These are phyloP conservation scores for Sinelater perroti DNA, from an alignment of 2,888 invertebrate species.

Conservation along the genomic window DNA sequence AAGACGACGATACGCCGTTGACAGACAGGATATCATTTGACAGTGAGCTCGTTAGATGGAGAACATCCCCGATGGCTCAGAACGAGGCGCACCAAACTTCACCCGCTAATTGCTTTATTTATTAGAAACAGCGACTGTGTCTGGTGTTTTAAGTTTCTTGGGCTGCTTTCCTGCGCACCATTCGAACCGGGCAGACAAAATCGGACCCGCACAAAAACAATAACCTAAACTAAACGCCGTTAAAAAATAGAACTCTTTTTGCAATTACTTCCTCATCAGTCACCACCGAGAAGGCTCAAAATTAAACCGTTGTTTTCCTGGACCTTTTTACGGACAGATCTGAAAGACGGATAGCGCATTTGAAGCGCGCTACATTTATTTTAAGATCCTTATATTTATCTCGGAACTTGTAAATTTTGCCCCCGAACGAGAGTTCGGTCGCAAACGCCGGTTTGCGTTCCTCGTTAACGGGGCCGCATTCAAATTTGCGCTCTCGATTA, in stretches of 20 bases:
- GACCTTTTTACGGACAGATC: slow-evolving; percentile 33
- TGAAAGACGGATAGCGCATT: slow-evolving; percentile 37
- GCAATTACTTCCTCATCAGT: slow-evolving; percentile 47
- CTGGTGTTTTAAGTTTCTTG: no score
- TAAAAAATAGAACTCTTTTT: slow-evolving; percentile 30
- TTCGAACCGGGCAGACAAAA: no score
- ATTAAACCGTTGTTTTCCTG: slow-evolving; percentile 45
- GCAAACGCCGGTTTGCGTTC: no score
- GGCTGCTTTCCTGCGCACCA: no score
- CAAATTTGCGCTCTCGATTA: no score
- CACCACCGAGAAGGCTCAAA: slow-evolving; percentile 42
- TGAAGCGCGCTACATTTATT: slow-evolving; percentile 29
- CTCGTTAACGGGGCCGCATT: no score
- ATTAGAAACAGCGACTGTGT: no score
- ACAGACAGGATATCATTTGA: slow-evolving; percentile 23
- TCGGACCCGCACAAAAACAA: neutral
- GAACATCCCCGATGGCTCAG: slow-evolving; percentile 7
- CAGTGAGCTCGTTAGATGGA: slow-evolving; percentile 17
- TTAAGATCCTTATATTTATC: slow-evolving; percentile 32
- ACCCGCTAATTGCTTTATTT: no score
- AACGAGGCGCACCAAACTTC: no score
- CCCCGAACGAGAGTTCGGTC: no score
- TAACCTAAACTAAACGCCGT: slow-evolving; percentile 5
- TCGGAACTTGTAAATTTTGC: slow-evolving; percentile 1
- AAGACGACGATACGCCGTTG: slow-evolving; percentile 3